phyloP scores from a whole-genome alignment of 1,140 invertebrate species.

The Diachasma alloeum region DNA sequence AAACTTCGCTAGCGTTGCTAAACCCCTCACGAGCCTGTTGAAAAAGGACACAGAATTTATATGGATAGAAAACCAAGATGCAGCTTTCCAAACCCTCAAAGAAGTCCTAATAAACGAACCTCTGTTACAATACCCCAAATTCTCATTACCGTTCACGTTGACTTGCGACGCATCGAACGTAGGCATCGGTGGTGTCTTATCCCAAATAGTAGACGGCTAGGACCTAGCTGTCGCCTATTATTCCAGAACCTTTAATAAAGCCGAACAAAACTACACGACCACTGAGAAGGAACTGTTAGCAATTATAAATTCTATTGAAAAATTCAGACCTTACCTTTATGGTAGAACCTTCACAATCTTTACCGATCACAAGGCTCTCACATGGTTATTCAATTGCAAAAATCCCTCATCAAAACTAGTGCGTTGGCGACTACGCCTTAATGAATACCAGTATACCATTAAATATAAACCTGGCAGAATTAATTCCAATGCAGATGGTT shows the following conservation, averaged over 20 bases:
- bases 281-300: conserved; percentile 35
- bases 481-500: no score
- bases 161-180: no score
- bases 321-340: conserved; percentile 21
- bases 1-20: conserved; percentile 42
- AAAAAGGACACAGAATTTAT: conserved; percentile 39
- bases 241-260: conserved; percentile 40
- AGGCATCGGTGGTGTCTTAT: conserved; percentile 34
- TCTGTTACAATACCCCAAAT: neutral
- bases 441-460: conserved; percentile 60
- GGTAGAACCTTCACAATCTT: conserved; percentile 19
- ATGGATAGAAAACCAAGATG: neutral
- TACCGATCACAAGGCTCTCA: conserved; percentile 50
- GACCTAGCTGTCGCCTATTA: conserved; percentile 34
- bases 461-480: conserved; percentile 52
- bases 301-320: neutral
- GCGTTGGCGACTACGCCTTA: conserved; percentile 55
- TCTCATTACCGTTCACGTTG: neutral
- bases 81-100: neutral
- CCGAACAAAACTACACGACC: conserved; percentile 44
- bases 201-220: conserved; percentile 25
- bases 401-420: conserved; percentile 53
- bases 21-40: conserved; percentile 42
- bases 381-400: conserved; percentile 59
- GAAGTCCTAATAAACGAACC: neutral